Evolutionary conservation across 2,888 invertebrate genomes (phyloP).

Genomic region (Sphaerophoria taeniata): DNA sequence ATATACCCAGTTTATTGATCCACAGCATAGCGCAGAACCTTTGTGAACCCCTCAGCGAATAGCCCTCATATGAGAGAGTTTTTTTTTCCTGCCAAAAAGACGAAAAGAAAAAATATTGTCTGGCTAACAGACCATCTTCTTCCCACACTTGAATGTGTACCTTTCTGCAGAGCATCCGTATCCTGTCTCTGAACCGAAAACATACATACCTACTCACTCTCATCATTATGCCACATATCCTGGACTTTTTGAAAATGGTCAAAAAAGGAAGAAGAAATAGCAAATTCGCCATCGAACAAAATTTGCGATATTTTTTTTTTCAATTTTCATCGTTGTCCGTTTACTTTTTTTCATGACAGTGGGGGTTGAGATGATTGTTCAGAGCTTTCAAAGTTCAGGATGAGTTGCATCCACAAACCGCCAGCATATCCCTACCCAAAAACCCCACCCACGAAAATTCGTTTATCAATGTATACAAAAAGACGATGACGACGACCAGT

Average conservation of each 20-base stretch:
- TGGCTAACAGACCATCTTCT: constrained; percentile 58
- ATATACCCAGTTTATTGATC: constrained; percentile 57
- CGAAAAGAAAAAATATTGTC: constrained; percentile 19
- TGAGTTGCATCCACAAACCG: constrained; percentile 44
- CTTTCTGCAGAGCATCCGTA: constrained; percentile 28
- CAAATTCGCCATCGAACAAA: constrained; percentile 68
- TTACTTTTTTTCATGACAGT: constrained; percentile 32
- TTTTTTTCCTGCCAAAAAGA: not conserved
- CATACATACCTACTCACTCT: constrained; percentile 15
- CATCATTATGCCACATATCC: constrained; percentile 69
- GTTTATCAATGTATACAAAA: constrained; percentile 20
- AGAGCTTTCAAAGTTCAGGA: constrained; percentile 23
- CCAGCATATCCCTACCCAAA: not conserved
- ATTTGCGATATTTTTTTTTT: constrained; percentile 37
- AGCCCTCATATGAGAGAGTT: too few relatives aligned
- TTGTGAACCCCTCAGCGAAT: constrained; percentile 44
- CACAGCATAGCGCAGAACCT: constrained; percentile 32
- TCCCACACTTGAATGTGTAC: constrained; percentile 52
- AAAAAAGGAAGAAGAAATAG: constrained; percentile 25
- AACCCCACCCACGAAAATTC: constrained; percentile 55
- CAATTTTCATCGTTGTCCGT: constrained; percentile 4
- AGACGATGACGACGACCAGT: constrained; percentile 31
- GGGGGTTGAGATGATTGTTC: constrained; percentile 52
- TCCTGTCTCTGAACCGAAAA: constrained; percentile 12
- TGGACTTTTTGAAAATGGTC: constrained; percentile 19